Evolutionary conservation across 2,888 invertebrate genomes (phyloP), one percentile per base, ranked within the genome.

Genomic region (Camponotus fellah): DNA sequence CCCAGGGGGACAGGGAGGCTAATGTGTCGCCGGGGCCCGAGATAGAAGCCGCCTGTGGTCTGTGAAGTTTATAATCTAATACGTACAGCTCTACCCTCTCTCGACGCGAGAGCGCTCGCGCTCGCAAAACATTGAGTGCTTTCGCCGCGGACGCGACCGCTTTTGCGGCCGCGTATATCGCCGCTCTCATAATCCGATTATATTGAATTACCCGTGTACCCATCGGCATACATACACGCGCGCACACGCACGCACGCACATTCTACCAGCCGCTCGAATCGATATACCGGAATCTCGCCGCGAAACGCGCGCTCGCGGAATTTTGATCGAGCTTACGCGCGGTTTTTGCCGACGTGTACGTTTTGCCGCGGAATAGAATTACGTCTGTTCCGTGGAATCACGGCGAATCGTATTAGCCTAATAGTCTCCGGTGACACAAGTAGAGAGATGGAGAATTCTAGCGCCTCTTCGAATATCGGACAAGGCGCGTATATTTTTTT

Each of bases 61-160:
- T 94, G 92, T 93, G 93, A 94, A 94, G 93, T 94, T 94, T 92
- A 94, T 94, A 94, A 94, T 94, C 93, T 93, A 94, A 94, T 94
- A 93, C 92, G 91, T 91, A 90, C n/a, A 53, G 53, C 53, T 53
- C n/a, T 91, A 91, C 92, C 92, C 91, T 90, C 92, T 92, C 93
- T 77, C 85, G 86, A 90, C 88, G 88, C 92, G 49, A 72, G 72
- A 71, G 79, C 72, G 74, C 26, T 26, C 72, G 46, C 72, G 72
- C 72, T 72, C 92, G 89, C 93, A 92, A 92, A 92, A 92, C 92
- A 93, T 92, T 93, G 94, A 94, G 93, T 94, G 94, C 93, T 94
- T 92, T 93, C 90, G 91, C 94, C 93, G 92, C 93, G 91, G 89
- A 91, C 87, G 91, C 92, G 88, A 91, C 92, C 92, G 92, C 93